These are phyloP conservation scores for Antechinus flavipes DNA, from an alignment of 2,113 vertebrate species.

Conservation along the genomic window DNA sequence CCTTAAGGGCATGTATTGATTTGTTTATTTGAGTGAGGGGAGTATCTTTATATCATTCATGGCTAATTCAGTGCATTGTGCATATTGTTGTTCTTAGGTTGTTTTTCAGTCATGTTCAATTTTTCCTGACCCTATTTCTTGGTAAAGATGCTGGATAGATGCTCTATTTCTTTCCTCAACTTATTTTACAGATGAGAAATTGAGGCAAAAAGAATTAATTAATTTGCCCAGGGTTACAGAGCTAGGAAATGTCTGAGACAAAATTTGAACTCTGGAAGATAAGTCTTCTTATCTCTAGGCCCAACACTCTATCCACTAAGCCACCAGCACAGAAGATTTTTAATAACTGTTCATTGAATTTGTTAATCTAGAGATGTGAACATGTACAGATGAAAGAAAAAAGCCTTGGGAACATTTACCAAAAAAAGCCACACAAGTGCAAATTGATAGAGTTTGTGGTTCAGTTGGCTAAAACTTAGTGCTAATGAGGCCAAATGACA, in stretches of 20 bases:
- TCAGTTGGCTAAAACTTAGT: neutral
- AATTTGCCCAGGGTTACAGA: neutral
- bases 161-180: neutral
- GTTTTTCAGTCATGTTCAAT: neutral
- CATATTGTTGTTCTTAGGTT: neutral
- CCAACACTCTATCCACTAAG: neutral
- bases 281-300: neutral
- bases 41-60: neutral
- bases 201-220: neutral
- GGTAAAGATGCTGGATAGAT: neutral
- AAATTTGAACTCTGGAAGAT: neutral
- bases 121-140: neutral
- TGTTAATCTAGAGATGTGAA: neutral
- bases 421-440: neutral
- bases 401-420: neutral
- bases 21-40: neutral
- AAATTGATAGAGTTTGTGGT: neutral
- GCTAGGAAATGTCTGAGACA: neutral
- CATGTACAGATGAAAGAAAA: neutral
- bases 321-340: neutral
- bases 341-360: neutral
- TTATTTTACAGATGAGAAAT: neutral
- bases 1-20: neutral
- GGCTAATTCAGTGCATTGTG: neutral
- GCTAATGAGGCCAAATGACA: constrained; percentile 1